Evolutionary conservation across 2,888 invertebrate genomes (phyloP).

Genomic region (Pristionchus maxplancki): DNA sequence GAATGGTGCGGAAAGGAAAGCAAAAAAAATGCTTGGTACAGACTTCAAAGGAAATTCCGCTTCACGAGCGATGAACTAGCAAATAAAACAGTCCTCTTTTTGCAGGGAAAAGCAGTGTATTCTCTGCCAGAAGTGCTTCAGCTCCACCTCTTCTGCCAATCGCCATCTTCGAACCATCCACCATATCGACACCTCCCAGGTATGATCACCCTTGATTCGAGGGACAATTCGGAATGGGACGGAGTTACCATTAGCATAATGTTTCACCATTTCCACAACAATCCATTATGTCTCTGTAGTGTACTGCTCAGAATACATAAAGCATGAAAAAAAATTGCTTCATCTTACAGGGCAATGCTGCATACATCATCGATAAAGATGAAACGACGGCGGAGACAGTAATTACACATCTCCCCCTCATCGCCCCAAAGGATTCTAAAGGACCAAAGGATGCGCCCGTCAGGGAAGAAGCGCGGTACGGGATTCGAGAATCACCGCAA

Average conservation of each 20-base stretch:
- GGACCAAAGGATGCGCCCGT: not conserved
- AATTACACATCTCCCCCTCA: not conserved
- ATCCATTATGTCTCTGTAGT: no score
- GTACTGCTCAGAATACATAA: not conserved
- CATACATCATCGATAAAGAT: not conserved
- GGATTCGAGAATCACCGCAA: no score
- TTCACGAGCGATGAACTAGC: no score
- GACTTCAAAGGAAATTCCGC: no score
- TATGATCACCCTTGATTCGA: not conserved
- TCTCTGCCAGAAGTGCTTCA: not conserved
- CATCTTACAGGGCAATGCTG: not conserved
- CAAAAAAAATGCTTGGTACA: no score
- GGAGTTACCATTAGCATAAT: not conserved
- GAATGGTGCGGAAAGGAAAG: not conserved
- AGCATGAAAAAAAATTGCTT: not conserved
- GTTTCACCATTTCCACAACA: not conserved
- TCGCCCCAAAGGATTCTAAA: not conserved
- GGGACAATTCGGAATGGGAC: not conserved
- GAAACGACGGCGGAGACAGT: not conserved
- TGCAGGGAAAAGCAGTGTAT: slow-evolving; percentile 3
- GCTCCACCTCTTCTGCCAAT: not conserved
- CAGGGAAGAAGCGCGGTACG: not conserved
- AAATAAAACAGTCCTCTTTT: no score
- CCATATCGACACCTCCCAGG: not conserved
- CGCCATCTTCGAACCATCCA: slow-evolving; percentile 2